A percentile compares a stretch with the other conserved stretches of the same genome.
These are phyloP conservation scores for Hippoglossus hippoglossus DNA, from an alignment of 2,797 vertebrate species.

Conservation along the genomic window DNA sequence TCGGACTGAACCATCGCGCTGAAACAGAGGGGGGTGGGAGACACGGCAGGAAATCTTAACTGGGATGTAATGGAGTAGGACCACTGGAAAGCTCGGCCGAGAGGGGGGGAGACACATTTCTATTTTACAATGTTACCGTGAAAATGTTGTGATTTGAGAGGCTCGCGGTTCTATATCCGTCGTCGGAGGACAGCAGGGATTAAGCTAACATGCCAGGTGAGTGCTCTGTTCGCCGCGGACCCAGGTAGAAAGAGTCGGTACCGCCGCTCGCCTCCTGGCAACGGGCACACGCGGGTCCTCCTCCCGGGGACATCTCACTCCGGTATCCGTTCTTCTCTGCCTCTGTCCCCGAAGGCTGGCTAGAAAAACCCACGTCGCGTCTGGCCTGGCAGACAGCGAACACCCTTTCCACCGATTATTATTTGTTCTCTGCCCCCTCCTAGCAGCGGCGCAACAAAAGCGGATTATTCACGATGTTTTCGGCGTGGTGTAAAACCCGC, in stretches of 20 bases:
- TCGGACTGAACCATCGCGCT: slow-evolving; percentile 82
- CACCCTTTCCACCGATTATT: slow-evolving; percentile 53
- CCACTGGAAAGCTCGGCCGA: slow-evolving; percentile 81
- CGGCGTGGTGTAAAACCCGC: slow-evolving; percentile 76
- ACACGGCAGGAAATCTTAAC: slow-evolving; percentile 82
- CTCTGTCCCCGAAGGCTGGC: slow-evolving; percentile 81
- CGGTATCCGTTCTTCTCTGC: slow-evolving; percentile 82
- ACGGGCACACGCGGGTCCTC: slow-evolving; percentile 84
- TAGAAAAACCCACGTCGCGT: slow-evolving; percentile 74
- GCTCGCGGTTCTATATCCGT: slow-evolving; percentile 45
- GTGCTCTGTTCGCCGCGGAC: slow-evolving; percentile 49
- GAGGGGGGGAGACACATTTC: slow-evolving; percentile 77
- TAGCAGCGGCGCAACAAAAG: slow-evolving; percentile 56
- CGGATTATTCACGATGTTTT: slow-evolving; percentile 81
- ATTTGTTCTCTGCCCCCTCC: slow-evolving; percentile 8
- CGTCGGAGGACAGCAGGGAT: slow-evolving; percentile 45
- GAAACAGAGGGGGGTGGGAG: slow-evolving; percentile 47
- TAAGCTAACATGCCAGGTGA: slow-evolving; percentile 73
- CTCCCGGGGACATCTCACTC: slow-evolving; percentile 85
- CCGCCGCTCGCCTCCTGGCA: slow-evolving; percentile 82
- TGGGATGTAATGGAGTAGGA: slow-evolving; percentile 85
- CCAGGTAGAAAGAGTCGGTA: slow-evolving; percentile 72
- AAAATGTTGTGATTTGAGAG: slow-evolving; percentile 80
- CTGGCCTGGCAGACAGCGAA: slow-evolving; percentile 74
- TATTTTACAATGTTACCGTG: slow-evolving; percentile 79